Percentiles rank a stretch among this genome's conserved stretches.
Conservation (phyloP, 2,888 invertebrate species). For the Andrena minutula region DNA sequence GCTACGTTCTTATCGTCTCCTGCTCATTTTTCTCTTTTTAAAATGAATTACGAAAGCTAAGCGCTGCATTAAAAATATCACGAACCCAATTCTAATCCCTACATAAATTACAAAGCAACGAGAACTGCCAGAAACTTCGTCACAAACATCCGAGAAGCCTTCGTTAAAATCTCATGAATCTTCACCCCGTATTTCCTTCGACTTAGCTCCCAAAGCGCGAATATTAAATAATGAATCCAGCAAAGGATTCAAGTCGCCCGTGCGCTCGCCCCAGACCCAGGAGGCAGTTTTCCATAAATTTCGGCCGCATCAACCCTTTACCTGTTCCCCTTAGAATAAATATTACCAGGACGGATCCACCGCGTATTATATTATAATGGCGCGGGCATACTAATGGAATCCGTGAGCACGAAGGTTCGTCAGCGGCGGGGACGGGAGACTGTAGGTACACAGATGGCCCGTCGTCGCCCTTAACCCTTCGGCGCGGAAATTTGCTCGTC, state of each 20-base stretch:
- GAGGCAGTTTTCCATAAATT: constrained; percentile 44
- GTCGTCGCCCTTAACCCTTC: constrained; percentile 66
- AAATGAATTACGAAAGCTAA: neutral
- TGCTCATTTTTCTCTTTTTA: neutral
- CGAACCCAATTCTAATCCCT: constrained; percentile 1
- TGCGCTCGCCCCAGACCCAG: neutral
- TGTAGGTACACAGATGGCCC: constrained; percentile 75
- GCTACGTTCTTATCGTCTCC: no score
- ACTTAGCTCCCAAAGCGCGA: neutral
- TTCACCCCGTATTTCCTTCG: neutral
- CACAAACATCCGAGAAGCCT: no score
- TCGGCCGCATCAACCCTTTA: constrained; percentile 41
- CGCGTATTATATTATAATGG: constrained; percentile 79
- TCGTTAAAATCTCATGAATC: constrained; percentile 6
- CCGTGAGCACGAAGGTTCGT: constrained; percentile 57
- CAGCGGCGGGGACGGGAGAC: constrained; percentile 56
- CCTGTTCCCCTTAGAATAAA: constrained; percentile 71
- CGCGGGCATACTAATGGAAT: constrained; percentile 77
- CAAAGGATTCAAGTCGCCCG: neutral
- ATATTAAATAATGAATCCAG: neutral
- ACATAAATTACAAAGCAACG: no score
- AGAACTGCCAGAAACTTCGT: no score
- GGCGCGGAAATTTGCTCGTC: constrained; percentile 63
- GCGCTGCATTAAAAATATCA: neutral
- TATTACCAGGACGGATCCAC: constrained; percentile 75